Evolutionary conservation across 2,113 vertebrate species (phyloP).

Genomic region (Cyprichromis sp.): DNA sequence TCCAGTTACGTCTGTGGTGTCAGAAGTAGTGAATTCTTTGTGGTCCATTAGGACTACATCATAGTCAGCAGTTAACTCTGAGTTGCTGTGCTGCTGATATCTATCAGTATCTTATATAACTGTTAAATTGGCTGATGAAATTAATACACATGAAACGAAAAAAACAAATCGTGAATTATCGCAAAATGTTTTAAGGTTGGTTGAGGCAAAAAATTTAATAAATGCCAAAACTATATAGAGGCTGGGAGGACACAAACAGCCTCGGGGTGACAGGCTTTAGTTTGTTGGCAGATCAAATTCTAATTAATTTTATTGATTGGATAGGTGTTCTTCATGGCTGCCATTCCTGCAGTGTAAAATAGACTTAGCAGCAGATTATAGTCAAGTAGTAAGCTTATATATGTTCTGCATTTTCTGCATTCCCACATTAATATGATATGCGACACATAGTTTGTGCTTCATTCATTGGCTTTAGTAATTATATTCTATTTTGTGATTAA

Average conservation of each 20-base stretch:
- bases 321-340: accelerated
- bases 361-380: background rate
- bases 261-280: background rate
- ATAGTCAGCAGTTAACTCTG: background rate
- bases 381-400: background rate
- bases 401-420: background rate
- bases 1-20: background rate
- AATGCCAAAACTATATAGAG: background rate
- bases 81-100: background rate
- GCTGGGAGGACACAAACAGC: background rate
- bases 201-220: background rate
- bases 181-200: background rate
- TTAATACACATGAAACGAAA: accelerated
- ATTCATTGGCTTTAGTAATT: background rate
- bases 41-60: background rate
- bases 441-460: background rate
- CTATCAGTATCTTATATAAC: background rate
- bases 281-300: background rate
- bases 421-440: background rate
- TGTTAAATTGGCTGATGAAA: background rate
- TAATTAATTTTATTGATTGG: background rate
- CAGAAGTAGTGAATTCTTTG: background rate
- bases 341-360: background rate
- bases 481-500: background rate
- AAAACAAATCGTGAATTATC: background rate